Percentiles rank a stretch among this genome's conserved stretches.
These are phyloP conservation scores for Alaudala cheleensis DNA, from an alignment of 2,113 vertebrate species.

Conservation along the genomic window DNA sequence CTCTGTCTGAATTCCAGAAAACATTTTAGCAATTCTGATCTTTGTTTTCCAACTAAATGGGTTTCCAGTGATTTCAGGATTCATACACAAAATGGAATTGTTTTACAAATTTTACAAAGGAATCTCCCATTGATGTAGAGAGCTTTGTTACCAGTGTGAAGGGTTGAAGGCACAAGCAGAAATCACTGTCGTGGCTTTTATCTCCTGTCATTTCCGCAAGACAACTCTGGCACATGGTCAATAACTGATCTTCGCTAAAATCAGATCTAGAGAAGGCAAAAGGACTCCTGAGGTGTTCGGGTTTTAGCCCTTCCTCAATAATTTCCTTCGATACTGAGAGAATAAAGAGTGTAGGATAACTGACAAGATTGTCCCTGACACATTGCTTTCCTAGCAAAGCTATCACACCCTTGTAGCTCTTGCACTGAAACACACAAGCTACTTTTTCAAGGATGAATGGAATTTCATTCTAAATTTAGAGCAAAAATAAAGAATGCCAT, in stretches of 20 bases:
- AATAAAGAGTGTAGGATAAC: not conserved
- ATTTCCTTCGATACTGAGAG: not conserved
- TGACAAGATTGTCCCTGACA: not conserved
- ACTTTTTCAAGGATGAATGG: not conserved
- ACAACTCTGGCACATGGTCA: not conserved
- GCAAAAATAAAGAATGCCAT: not conserved
- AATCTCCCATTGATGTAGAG: not conserved
- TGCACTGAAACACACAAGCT: not conserved
- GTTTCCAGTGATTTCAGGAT: not conserved
- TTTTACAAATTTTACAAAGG: not conserved
- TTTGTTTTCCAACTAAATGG: not conserved
- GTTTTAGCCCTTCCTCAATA: not conserved
- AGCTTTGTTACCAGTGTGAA: not conserved
- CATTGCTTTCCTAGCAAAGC: not conserved
- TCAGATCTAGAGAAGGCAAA: not conserved
- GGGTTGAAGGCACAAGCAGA: not conserved
- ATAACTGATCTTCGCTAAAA: conserved; percentile 1
- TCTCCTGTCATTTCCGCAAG: not conserved
- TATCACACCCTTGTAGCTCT: not conserved
- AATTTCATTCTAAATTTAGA: not conserved
- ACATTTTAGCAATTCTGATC: not conserved
- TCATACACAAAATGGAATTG: not conserved
- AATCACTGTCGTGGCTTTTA: not conserved
- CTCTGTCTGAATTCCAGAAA: not conserved
- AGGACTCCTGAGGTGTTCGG: not conserved